Conservation (phyloP, 1,140 invertebrate genomes). For the Brachionus rotundiformis region DNA sequence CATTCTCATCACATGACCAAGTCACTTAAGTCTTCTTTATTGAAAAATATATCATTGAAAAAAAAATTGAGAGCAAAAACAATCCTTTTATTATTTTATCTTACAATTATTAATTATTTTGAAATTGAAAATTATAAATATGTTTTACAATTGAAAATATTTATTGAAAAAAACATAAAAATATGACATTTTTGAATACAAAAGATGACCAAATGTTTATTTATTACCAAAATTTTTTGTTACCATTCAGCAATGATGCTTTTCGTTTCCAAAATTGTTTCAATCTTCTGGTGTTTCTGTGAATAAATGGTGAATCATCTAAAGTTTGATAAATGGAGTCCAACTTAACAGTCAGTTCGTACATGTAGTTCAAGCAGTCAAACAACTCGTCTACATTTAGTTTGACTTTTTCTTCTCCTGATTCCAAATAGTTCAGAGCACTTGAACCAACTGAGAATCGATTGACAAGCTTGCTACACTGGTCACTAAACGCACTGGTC, state of each 20-base stretch:
- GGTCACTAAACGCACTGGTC: background rate
- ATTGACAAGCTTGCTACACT: background rate
- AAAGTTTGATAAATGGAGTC: background rate
- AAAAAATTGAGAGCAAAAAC: no score
- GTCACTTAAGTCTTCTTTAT: no score
- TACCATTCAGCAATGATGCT: background rate
- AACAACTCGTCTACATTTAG: background rate
- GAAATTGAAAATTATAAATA: no score
- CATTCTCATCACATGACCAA: no score
- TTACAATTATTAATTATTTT: no score
- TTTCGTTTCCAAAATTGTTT: conserved; percentile 48
- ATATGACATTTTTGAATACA: background rate
- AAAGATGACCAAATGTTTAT: background rate
- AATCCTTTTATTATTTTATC: no score
- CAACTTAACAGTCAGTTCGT: background rate
- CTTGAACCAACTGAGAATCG: background rate
- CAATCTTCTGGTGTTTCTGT: conserved; percentile 3
- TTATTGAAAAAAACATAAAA: background rate
- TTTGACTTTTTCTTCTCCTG: background rate
- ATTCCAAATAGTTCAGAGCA: background rate
- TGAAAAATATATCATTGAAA: no score
- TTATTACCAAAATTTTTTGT: conserved; percentile 42
- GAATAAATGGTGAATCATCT: background rate
- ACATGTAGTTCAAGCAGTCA: background rate
- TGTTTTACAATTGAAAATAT: no score